Conservation (phyloP, 2,888 invertebrate genomes). For the Brachylomia viminalis region DNA sequence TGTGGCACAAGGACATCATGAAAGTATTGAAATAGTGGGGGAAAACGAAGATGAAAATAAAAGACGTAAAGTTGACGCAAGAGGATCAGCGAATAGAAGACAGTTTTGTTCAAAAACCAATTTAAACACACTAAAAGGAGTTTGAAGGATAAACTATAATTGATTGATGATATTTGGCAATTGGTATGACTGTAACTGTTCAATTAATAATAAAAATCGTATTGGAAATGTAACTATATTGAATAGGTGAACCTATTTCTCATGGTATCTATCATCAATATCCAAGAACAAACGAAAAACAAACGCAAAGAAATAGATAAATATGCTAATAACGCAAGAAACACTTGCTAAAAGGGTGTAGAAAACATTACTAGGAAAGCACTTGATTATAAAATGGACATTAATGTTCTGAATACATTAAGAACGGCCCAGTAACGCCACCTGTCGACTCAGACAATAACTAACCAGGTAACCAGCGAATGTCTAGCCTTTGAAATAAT, state of each 20-base stretch:
- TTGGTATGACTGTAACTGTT: not conserved
- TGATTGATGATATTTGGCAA: not conserved
- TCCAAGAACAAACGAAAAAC: not conserved
- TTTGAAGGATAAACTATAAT: not conserved
- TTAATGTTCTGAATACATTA: constrained; percentile 23
- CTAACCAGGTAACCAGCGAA: constrained; percentile 29
- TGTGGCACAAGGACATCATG: constrained; percentile 58
- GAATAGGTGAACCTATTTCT: not conserved
- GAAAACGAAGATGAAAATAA: too few species aligned
- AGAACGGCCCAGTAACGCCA: constrained; percentile 40
- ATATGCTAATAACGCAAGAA: constrained; percentile 19
- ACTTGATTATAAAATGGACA: constrained; percentile 18
- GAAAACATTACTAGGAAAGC: constrained; percentile 14
- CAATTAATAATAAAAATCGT: not conserved
- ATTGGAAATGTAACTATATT: not conserved
- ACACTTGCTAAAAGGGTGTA: constrained; percentile 3
- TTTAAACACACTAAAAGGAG: not conserved
- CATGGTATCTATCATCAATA: not conserved
- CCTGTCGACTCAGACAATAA: constrained; percentile 41
- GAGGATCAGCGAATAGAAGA: not conserved
- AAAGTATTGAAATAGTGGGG: not conserved
- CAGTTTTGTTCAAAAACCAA: not conserved
- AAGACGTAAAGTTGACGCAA: not conserved
- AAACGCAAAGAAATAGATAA: not conserved
- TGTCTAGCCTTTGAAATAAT: constrained; percentile 43